These are phyloP conservation scores for Drosophila punjabiensis DNA, from an alignment of 1,140 invertebrate species.

Conservation along the genomic window DNA sequence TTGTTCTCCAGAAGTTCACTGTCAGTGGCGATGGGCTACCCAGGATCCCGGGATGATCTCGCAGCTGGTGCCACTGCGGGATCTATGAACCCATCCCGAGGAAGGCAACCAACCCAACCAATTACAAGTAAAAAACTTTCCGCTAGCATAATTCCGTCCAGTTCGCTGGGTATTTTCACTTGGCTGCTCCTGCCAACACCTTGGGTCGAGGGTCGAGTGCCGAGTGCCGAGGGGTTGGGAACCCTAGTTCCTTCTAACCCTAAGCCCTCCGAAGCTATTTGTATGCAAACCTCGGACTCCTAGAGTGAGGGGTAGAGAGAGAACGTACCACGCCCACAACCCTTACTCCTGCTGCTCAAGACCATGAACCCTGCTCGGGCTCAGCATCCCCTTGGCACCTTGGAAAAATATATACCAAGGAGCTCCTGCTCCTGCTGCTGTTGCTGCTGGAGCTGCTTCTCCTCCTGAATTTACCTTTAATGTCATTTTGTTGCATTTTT, in stretches of 20 bases:
- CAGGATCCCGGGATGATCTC: conserved; percentile 32
- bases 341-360: not conserved
- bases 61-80: conserved; percentile 28
- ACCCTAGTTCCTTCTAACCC: conserved; percentile 26
- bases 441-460: conserved; percentile 5
- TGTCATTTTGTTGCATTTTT: conserved; percentile 80
- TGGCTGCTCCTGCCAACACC: conserved; percentile 57
- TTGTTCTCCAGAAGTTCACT: conserved; percentile 21
- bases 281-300: conserved; percentile 53
- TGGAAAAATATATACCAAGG: conserved; percentile 18
- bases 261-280: conserved; percentile 46
- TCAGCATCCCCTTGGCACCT: conserved; percentile 41
- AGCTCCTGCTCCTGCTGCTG: conserved; percentile 1
- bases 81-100: conserved; percentile 8
- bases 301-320: conserved; percentile 6
- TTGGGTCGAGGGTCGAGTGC: conserved; percentile 18
- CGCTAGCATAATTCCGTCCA: conserved; percentile 60
- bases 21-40: conserved; percentile 6
- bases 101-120: conserved; percentile 40
- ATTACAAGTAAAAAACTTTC: conserved; percentile 61
- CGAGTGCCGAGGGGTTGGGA: conserved; percentile 25
- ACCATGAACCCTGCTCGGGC: conserved; percentile 16
- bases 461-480: conserved; percentile 70
- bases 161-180: conserved; percentile 64
- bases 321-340: not conserved